A percentile compares a stretch with the other conserved stretches of the same genome.
phyloP scores from a whole-genome alignment of 2,113 vertebrate genomes.

The Eublepharis macularius region DNA sequence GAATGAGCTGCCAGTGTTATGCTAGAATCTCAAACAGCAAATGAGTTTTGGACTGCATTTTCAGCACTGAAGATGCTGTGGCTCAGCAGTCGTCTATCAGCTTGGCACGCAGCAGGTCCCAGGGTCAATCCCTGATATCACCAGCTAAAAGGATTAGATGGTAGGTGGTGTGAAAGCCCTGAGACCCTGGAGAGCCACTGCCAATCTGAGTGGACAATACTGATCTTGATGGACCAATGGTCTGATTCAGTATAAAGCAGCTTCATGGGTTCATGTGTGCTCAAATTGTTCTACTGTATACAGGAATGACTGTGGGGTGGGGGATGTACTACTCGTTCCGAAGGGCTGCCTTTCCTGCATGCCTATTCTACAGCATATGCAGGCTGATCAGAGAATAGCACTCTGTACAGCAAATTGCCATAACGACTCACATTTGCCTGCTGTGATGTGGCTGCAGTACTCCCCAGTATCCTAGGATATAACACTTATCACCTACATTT shows the following conservation, averaged over 20 bases:
- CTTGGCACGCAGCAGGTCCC: too few species aligned
- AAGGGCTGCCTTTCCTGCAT: background rate
- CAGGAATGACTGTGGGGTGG: too few species aligned
- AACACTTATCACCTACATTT: background rate
- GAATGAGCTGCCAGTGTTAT: background rate
- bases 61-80: background rate
- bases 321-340: background rate
- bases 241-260: too few species aligned
- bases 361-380: background rate
- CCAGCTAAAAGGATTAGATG: too few species aligned
- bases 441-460: background rate
- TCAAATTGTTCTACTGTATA: background rate
- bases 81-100: too few species aligned
- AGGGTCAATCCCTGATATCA: too few species aligned
- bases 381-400: background rate
- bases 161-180: too few species aligned
- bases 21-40: background rate
- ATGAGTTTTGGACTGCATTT: background rate
- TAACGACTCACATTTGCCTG: constrained; percentile 9
- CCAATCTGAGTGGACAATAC: too few species aligned
- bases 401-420: background rate
- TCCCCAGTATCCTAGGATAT: background rate
- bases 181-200: too few species aligned
- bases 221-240: too few species aligned
- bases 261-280: too few species aligned